A percentile compares a stretch with the other conserved stretches of the same genome.
Conservation (phyloP, 1,140 invertebrate species). For the Listronotus oregonensis region DNA sequence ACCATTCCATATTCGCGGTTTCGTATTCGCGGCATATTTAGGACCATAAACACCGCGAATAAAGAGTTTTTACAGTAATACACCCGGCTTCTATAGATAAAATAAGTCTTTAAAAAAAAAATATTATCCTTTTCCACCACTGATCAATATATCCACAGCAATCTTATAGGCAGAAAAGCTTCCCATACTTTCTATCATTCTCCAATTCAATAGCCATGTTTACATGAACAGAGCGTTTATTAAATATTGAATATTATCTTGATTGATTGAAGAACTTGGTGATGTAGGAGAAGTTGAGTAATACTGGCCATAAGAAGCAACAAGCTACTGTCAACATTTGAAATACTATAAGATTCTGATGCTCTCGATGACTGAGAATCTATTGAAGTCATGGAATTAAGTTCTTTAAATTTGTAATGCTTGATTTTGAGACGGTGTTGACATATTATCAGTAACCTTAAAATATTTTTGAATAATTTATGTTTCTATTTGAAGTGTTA, state of each 20-base stretch:
- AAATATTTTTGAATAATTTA: no score
- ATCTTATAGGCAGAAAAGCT: constrained; percentile 57
- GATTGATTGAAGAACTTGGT: constrained; percentile 18
- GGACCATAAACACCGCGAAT: no score
- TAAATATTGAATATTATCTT: constrained; percentile 43
- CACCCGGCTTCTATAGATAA: no score
- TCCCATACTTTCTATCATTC: constrained; percentile 55
- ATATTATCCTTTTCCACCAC: constrained; percentile 51
- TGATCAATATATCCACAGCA: constrained; percentile 58
- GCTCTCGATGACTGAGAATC: constrained; percentile 39
- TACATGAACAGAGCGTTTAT: constrained; percentile 46
- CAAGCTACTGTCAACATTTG: constrained; percentile 30
- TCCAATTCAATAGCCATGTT: constrained; percentile 48
- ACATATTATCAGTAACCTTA: constrained; percentile 3
- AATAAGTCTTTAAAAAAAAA: no score
- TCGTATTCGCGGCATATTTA: no score
- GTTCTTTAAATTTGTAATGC: constrained; percentile 31
- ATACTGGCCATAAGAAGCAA: constrained; percentile 30
- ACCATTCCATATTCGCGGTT: no score
- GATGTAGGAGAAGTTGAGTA: constrained; percentile 28
- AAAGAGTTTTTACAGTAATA: no score
- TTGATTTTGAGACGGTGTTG: constrained; percentile 12
- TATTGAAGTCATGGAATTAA: constrained; percentile 39
- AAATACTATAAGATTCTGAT: constrained; percentile 37
- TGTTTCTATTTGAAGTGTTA: no score